Percentiles rank a stretch among this genome's conserved stretches.
Conservation (phyloP, 2,797 vertebrate genomes). For the Lagodon rhomboides region DNA sequence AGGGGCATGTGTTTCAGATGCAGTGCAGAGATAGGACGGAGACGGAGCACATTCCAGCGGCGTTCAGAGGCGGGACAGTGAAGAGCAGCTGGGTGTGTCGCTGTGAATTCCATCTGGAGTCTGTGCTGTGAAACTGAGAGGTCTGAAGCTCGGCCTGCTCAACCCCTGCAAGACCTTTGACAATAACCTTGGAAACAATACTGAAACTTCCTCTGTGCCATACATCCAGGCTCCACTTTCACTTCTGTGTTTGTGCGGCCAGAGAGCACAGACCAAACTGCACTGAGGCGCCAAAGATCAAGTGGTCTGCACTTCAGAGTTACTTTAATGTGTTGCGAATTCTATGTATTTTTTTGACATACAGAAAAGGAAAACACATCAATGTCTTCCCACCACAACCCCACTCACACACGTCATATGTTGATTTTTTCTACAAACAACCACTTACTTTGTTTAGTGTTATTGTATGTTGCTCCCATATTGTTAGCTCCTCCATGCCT, state of each 20-base stretch:
- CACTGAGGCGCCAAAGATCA: not conserved
- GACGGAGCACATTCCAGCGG: conserved; percentile 71
- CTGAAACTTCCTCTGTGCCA: conserved; percentile 1
- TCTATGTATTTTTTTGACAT: not conserved
- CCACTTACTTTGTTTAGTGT: conserved; percentile 90
- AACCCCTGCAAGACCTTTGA: conserved; percentile 10
- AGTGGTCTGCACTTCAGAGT: not conserved
- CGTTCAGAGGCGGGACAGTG: conserved; percentile 43
- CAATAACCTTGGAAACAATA: conserved; percentile 31
- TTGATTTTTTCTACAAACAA: not conserved
- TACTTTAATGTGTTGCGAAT: not conserved
- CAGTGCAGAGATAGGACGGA: conserved; percentile 46
- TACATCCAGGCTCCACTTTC: not conserved
- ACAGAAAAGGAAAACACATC: not conserved
- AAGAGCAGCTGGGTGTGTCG: conserved; percentile 76
- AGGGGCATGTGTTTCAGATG: conserved; percentile 34
- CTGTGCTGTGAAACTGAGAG: conserved; percentile 54
- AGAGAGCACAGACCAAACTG: conserved; percentile 1
- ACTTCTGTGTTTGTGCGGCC: conserved; percentile 1
- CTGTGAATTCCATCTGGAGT: conserved; percentile 69
- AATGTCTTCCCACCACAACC: not conserved
- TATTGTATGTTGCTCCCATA: conserved; percentile 97
- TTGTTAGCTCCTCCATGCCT: conserved; percentile 94
- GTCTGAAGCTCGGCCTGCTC: conserved; percentile 22
- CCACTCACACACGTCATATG: not conserved